Conservation (phyloP, 2,113 vertebrate species). For the Odobenus rosmarus region DNA sequence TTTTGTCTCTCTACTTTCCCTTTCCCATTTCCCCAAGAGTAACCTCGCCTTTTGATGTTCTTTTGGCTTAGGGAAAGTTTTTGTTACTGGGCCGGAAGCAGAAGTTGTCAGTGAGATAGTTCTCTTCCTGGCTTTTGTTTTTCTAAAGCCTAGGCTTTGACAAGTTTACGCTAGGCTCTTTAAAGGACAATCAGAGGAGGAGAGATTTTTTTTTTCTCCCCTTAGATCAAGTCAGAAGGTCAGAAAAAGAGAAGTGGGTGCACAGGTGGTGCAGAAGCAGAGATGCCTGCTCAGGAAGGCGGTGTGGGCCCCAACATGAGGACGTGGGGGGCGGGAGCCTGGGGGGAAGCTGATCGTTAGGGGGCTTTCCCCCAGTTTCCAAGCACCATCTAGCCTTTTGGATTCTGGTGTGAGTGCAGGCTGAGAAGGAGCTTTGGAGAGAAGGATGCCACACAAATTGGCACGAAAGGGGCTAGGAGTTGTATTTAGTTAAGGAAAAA, state of each 20-base stretch:
- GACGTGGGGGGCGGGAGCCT: no score
- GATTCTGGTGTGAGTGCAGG: background rate
- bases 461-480: background rate
- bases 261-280: background rate
- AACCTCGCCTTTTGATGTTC: background rate
- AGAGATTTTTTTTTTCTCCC: background rate
- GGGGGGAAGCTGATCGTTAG: background rate
- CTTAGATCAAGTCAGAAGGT: slow-evolving; percentile 4
- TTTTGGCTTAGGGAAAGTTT: background rate
- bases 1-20: background rate
- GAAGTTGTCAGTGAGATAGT: slow-evolving; percentile 38
- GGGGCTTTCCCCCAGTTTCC: background rate
- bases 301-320: background rate
- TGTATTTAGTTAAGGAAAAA: background rate
- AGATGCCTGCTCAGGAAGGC: background rate
- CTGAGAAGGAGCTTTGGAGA: background rate
- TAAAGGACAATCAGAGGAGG: background rate
- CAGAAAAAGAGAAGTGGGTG: background rate
- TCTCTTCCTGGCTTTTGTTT: slow-evolving; percentile 58
- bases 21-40: background rate
- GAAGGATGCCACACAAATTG: background rate
- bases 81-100: slow-evolving; percentile 9
- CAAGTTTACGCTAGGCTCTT: slow-evolving; percentile 19
- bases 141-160: slow-evolving; percentile 26
- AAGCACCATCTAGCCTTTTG: background rate